Conservation (phyloP, 2,888 invertebrate species). For the Caenorhabditis sp. region DNA sequence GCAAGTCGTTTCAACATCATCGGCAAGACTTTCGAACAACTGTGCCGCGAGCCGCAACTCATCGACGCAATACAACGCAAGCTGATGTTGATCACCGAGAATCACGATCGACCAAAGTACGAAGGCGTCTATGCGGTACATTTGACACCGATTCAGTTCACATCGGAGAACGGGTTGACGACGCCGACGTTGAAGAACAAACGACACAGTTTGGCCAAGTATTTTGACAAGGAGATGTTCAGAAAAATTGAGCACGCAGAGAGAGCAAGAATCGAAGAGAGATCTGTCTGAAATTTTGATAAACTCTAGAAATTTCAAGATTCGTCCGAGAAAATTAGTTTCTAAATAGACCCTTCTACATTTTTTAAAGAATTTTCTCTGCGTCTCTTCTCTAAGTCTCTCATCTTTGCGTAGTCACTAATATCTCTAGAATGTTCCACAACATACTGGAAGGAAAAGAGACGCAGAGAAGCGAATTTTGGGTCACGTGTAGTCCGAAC, state of each 20-base stretch:
- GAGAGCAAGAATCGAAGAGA: no score
- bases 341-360: no score
- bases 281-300: no score
- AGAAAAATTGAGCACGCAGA: neutral
- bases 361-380: no score
- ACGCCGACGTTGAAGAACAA: constrained; percentile 11
- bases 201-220: constrained; percentile 2
- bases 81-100: neutral
- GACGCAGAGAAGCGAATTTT: no score
- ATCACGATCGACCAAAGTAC: neutral
- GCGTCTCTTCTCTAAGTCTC: no score
- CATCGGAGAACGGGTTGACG: constrained; percentile 1
- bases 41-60: neutral
- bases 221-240: constrained; percentile 8
- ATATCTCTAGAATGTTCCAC: no score
- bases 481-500: constrained; percentile 42
- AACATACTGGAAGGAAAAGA: no score
- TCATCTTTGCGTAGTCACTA: no score
- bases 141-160: constrained; percentile 3
- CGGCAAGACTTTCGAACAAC: neutral
- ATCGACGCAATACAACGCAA: neutral
- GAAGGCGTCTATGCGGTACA: constrained; percentile 6
- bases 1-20: neutral
- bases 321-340: no score
- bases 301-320: no score